Conservation (phyloP, 2,797 vertebrate species). For the Coreius guichenoti region DNA sequence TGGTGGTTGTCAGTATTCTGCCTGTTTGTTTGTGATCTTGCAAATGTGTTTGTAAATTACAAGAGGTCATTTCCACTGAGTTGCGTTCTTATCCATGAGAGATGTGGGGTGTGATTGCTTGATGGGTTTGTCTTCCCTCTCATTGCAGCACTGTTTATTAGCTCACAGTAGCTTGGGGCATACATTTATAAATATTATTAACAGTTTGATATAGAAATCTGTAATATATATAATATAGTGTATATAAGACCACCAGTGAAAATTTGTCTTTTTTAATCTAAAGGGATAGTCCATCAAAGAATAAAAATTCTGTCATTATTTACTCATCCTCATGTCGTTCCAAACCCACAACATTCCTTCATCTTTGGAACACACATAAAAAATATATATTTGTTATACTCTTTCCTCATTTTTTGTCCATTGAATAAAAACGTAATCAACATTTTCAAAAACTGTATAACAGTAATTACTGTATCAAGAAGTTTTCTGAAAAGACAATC, state of each 20-base stretch:
- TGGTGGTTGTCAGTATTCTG: neutral
- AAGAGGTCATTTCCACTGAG: conserved; percentile 38
- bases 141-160: neutral
- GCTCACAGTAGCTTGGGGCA: neutral
- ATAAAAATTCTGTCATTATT: neutral
- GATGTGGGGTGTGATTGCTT: conserved; percentile 4
- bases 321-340: neutral
- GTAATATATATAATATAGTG: neutral
- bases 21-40: conserved; percentile 1
- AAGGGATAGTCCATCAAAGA: neutral
- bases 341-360: neutral
- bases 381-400: neutral
- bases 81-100: conserved; percentile 50
- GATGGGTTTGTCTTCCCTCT: neutral
- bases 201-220: neutral
- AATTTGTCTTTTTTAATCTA: neutral
- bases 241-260: conserved; percentile 1
- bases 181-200: neutral
- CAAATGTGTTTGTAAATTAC: conserved; percentile 12
- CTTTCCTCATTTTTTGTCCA: neutral
- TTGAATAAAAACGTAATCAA: neutral
- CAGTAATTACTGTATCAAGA: neutral
- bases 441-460: neutral
- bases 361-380: neutral
- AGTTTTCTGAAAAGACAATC: neutral